phyloP scores from a whole-genome alignment of 2,113 vertebrate species.

The Chaetura pelagica region DNA sequence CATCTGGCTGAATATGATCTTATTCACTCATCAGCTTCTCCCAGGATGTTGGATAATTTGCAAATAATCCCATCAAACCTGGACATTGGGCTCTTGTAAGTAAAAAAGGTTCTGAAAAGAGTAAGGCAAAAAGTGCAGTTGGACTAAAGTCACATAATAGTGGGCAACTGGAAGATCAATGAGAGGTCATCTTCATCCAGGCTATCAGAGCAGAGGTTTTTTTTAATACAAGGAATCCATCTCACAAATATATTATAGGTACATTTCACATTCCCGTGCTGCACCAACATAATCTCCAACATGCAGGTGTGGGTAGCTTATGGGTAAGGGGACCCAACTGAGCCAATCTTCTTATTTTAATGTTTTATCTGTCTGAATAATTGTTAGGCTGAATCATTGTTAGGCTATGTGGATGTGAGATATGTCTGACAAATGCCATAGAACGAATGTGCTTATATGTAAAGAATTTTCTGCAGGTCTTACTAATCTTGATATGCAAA shows the following conservation, averaged over 20 bases:
- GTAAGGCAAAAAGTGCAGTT: background rate
- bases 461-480: background rate
- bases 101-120: background rate
- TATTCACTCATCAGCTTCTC: background rate
- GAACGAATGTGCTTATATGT: background rate
- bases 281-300: background rate
- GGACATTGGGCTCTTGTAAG: background rate
- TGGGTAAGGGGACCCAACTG: background rate
- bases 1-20: background rate
- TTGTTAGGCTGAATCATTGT: background rate
- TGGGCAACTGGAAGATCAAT: background rate
- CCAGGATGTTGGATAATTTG: background rate
- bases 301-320: background rate
- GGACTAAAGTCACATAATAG: background rate
- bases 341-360: background rate
- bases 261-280: background rate
- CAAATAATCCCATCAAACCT: background rate
- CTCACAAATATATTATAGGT: background rate
- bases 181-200: background rate
- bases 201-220: background rate
- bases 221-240: background rate
- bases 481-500: background rate
- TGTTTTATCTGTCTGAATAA: background rate
- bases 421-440: background rate
- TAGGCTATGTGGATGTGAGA: background rate